These are phyloP conservation scores for Prolemur simus DNA, from an alignment of 2,113 vertebrate species.

Conservation along the genomic window DNA sequence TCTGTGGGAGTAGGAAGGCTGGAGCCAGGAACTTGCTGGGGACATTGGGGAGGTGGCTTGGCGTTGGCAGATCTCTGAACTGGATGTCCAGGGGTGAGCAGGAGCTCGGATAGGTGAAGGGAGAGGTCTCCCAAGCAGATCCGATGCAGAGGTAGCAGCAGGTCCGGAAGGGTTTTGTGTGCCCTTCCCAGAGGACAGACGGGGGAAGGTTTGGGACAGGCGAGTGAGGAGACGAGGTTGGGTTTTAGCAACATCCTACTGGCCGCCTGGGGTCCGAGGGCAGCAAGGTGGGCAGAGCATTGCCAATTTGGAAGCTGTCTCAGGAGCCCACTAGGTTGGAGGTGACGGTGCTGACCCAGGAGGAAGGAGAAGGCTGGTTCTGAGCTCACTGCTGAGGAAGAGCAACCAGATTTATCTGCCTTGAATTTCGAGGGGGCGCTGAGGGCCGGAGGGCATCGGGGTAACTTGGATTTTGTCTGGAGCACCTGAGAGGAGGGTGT, in stretches of 20 bases:
- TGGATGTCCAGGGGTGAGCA: background rate
- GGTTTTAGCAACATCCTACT: background rate
- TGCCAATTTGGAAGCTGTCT: background rate
- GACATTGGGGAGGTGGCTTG: background rate
- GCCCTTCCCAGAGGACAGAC: fast-evolving
- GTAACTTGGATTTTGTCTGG: background rate
- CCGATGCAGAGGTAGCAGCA: background rate
- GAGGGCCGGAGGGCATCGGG: fast-evolving
- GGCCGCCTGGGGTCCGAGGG: background rate
- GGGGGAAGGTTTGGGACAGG: background rate
- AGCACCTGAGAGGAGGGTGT: background rate
- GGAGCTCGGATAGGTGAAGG: background rate
- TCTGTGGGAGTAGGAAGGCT: background rate
- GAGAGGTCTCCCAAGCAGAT: background rate
- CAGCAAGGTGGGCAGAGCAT: too few relatives aligned
- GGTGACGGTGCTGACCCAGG: fast-evolving
- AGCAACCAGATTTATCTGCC: background rate
- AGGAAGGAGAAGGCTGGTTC: fast-evolving
- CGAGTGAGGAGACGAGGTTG: fast-evolving
- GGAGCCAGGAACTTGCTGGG: background rate
- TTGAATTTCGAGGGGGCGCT: background rate
- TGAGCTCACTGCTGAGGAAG: too few relatives aligned
- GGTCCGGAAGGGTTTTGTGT: fast-evolving
- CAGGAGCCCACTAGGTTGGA: background rate
- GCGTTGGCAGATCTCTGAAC: background rate